Evolutionary conservation across 2,113 vertebrate genomes (phyloP).

Genomic region (Trematomus loennbergii): DNA sequence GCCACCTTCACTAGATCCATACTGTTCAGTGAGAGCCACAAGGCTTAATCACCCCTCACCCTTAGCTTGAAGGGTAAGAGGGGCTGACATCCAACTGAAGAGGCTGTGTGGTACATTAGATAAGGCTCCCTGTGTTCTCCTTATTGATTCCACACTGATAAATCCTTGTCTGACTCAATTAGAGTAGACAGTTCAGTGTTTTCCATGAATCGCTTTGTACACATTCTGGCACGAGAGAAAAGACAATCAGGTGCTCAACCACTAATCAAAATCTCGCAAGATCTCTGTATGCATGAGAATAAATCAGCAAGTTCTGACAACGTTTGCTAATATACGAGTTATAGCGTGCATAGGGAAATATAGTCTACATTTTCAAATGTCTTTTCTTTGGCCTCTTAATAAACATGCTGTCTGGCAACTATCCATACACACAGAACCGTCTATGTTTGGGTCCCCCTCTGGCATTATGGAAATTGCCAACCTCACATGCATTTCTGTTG

Average conservation of each 20-base stretch:
- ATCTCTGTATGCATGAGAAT: no score
- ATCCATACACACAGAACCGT: constrained; percentile 3
- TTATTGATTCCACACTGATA: constrained; percentile 38
- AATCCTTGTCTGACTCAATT: constrained; percentile 54
- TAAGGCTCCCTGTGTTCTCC: constrained; percentile 58
- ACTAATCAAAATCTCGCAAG: background rate
- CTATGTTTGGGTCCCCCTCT: constrained; percentile 1
- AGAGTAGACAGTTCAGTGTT: constrained; percentile 11
- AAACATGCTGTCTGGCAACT: background rate
- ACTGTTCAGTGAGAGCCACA: constrained; percentile 25
- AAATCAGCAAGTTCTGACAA: no score
- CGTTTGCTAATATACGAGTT: background rate
- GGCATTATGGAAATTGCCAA: background rate
- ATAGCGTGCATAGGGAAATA: background rate
- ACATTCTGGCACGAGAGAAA: constrained; percentile 12
- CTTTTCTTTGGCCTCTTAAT: constrained; percentile 5
- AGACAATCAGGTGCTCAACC: background rate
- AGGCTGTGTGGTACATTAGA: constrained; percentile 45
- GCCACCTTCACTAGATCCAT: background rate
- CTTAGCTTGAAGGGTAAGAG: constrained; percentile 45
- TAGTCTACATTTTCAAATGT: background rate
- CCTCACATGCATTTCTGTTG: constrained; percentile 11
- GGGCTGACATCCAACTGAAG: constrained; percentile 58
- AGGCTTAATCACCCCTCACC: constrained; percentile 35
- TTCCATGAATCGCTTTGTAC: constrained; percentile 18